Base-by-base conservation (phyloP, 35 echinoderm and acorn worm genomes). In the Lytechinus pictus region DNA sequence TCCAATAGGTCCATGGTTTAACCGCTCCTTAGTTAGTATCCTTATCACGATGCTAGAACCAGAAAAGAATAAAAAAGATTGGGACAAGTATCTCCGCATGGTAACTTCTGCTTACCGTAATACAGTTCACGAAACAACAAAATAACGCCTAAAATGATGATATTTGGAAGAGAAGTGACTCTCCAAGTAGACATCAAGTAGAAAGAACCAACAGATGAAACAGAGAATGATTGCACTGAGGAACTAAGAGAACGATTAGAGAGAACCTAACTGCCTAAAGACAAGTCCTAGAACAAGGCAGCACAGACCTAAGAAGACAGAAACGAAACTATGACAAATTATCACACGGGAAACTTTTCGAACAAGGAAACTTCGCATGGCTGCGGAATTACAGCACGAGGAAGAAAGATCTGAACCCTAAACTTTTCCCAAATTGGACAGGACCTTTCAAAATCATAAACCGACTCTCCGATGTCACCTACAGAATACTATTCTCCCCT, bases 11-110 rank as follows among this genome's bases (percentile, higher is more conserved):
- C n/a, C n/a, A n/a, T n/a, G n/a, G n/a, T n/a, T n/a, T n/a, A n/a
- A 58, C 57, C 9, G 57, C 9, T 10, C 57, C 9, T 58, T 58
- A 13, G 57, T 58, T 58, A 58, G 57, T 13, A 58, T 58, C 9
- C 57, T 58, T 8, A 13, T 58, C 57, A 58, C 57, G 9, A 58
- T 58, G 57, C 57, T 87, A 55, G 60, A 94, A 58, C 52, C 94
- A 6, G 54, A 58, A 14, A 56, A 55, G 66, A 8, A 95, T 24
- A 96, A 96, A 94, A 33, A 27, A 21, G 96, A 96, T 33, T 98
- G 96, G 96, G 96, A 98, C 89, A 61, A 57, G 16, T 90, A 94
- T 86, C 27, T 98, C n/a, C 97, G 94, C 1, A 95, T 95, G 87
- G 89, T 94, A 24, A 94, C 92, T 16, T 94, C 96, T 13, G 96